Evolutionary conservation across 2,113 vertebrate genomes (phyloP), one percentile per base, ranked within the genome.

Genomic region (Montifringilla adamsi): DNA sequence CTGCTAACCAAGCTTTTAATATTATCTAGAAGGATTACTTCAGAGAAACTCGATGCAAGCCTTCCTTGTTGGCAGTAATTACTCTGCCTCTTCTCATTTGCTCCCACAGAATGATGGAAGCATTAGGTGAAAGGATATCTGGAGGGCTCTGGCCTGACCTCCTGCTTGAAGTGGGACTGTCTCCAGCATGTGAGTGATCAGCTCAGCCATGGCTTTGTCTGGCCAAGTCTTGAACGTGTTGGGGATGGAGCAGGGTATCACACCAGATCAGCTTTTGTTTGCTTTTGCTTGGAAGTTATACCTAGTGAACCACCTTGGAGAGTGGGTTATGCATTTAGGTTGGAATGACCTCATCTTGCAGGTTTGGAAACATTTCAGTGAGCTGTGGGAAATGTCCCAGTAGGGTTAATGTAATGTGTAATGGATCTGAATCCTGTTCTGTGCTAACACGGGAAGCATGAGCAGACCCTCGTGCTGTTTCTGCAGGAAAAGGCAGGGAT

Each of bases 331-430:
- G 68, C 64, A 14, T 86, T 80, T 84, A 63, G 52, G 50, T 63
- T 90, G 89, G 80, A 63, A 92, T 96, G 87, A 96, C 83, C 76
- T 97, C 94, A 94, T 89, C 44, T 64, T 89, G 76, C 83, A 90
- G 89, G 80, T 84, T 89, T 93, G 55, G 84, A 87, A 93, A 92
- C 68, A 59, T 67, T 67, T 15, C 30, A 96, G 76, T 66, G 85
- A 91, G 44, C 76, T 33, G 30, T 67, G 49, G 91, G 68, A 84
- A 87, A 14, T n/a, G 68, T 93, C 80, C 84, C 95, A 67, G 68
- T 63, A 87, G 95, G 64, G 59, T 56, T 87, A 30, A 64, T 35
- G 52, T 67, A 37, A 64, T 7, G 13, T 81, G 55, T 78, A 83
- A 88, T 66, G 50, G 24, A 63, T 86, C 88, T 6, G 13, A 86